Conservation (phyloP, 2,888 invertebrate species). For the Tachystola acroxantha region DNA sequence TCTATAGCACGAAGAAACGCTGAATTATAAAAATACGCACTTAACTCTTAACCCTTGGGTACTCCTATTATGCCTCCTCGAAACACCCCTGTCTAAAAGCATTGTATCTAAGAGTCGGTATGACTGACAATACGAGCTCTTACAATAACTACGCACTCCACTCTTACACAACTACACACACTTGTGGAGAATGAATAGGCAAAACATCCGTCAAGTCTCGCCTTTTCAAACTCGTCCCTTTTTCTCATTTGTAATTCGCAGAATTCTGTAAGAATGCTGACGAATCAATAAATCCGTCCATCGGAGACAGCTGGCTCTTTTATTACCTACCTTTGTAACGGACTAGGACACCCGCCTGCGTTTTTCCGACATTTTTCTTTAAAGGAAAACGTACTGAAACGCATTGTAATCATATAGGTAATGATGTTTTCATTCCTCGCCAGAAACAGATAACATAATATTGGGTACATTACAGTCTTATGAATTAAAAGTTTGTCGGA, state of each 20-base stretch:
- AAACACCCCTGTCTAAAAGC: conserved; percentile 13
- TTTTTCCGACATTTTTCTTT: too few relatives aligned
- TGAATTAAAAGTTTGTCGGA: too few relatives aligned
- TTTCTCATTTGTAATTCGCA: background rate
- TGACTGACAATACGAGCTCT: conserved; percentile 48
- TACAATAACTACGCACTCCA: conserved; percentile 42
- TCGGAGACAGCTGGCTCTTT: background rate
- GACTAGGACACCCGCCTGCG: background rate
- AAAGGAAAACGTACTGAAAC: too few relatives aligned
- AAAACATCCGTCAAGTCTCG: conserved; percentile 2
- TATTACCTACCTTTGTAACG: background rate
- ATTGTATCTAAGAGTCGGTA: conserved; percentile 38
- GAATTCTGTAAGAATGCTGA: background rate
- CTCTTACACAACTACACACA: background rate
- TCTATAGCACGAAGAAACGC: too few relatives aligned
- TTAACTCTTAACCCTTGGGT: too few relatives aligned
- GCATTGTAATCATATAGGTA: too few relatives aligned
- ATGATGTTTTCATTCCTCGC: too few relatives aligned
- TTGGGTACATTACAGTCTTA: too few relatives aligned
- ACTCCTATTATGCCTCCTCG: background rate
- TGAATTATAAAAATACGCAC: too few relatives aligned
- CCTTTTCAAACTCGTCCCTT: background rate
- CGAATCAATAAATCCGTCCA: background rate
- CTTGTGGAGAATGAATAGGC: conserved; percentile 8
- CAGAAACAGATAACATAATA: too few relatives aligned